These are phyloP conservation scores for Aphelocoma californica DNA, from an alignment of 2,797 vertebrate genomes.

Conservation along the genomic window DNA sequence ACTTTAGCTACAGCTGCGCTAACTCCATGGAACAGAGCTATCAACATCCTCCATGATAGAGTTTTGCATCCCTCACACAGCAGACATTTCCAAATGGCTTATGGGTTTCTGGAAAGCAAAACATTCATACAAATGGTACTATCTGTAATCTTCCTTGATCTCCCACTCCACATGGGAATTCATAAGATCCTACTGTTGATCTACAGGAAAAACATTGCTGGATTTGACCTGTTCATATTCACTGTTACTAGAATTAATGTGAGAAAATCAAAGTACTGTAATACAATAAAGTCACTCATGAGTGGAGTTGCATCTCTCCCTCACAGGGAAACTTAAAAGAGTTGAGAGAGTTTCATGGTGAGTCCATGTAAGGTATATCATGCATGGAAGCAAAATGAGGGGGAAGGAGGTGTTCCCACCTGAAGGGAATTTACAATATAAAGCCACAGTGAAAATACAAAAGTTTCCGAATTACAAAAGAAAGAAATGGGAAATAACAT, in stretches of 20 bases:
- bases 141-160: neutral
- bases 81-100: neutral
- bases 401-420: neutral
- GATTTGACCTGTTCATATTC: neutral
- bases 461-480: neutral
- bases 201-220: neutral
- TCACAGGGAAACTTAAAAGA: neutral
- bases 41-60: neutral
- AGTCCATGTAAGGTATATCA: neutral
- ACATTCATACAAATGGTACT: neutral
- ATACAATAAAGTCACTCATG: neutral
- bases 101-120: neutral
- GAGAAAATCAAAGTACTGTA: neutral
- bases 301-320: neutral
- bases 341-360: neutral
- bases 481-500: neutral
- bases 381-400: neutral
- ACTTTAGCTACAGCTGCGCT: neutral
- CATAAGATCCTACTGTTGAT: neutral
- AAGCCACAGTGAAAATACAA: neutral
- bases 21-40: neutral
- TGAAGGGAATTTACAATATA: neutral
- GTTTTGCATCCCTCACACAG: neutral
- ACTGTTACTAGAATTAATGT: neutral
- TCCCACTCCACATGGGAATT: neutral